Evolutionary conservation across 1,140 invertebrate genomes (phyloP), one percentile per base, ranked within the genome.

Genomic region (Nymphalis io): DNA sequence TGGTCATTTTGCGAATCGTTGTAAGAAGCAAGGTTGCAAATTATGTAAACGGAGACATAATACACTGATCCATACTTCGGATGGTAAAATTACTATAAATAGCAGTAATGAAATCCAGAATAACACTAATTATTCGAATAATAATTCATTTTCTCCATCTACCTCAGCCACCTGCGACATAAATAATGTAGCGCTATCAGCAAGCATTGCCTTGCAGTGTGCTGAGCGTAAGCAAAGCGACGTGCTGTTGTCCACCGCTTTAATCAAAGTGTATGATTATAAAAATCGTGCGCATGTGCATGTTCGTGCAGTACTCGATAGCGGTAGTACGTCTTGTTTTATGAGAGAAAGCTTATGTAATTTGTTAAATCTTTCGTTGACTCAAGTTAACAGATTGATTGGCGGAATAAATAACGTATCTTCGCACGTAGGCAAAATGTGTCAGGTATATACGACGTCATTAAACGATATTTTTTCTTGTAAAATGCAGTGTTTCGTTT

Each of bases 171-270:
- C 27, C 3, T 33, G 27, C n/a, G 42, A 16, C n/a, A 2, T 46
- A 46, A 46, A n/a, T 46, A 46, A 46, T 5, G 12, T 46, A n/a
- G 42, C n/a, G 42, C 6, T 46, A 5, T 16, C 42, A 46, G 42
- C 42, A 46, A 46, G n/a, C 42, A 15, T 46, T 46, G n/a, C 42
- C 27, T 33, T 33, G 27, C 27, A 33, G 27, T 33, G 27, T 33
- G 27, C 27, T 33, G 27, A 33, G 15, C n/a, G 44, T 15, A 27
- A 23, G 18, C 60, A 65, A 15, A 12, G 38, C 4, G 60, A 70
- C 18, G 70, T 77, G 16, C 63, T 77, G 21, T 65, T 77, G 18
- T 77, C 72, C 1, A 77, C 75, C 12, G 72, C 72, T 3, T 64
- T 77, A 67, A 51, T 74, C 38, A 74, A 70, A 51, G 12, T 77